Conservation (phyloP, 2,113 vertebrate species). For the Calcarius ornatus region DNA sequence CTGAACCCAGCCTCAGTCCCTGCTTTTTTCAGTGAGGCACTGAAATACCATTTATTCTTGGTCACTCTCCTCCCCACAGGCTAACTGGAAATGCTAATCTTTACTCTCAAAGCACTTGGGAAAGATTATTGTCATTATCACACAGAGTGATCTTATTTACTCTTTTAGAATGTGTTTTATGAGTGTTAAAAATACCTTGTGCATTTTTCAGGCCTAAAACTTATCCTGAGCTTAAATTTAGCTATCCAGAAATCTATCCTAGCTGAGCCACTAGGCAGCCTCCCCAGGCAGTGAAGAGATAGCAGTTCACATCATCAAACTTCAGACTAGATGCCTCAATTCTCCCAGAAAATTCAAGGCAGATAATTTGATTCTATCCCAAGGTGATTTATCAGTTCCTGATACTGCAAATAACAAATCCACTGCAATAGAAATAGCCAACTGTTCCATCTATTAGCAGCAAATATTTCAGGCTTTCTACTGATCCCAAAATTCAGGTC, state of each 20-base stretch:
- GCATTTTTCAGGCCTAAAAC: not conserved
- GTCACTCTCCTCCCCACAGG: not conserved
- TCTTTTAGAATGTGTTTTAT: not conserved
- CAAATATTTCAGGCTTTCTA: not conserved
- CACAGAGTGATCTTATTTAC: not conserved
- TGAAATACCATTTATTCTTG: not conserved
- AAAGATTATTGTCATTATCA: not conserved
- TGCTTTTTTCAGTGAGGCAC: not conserved
- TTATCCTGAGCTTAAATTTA: not conserved
- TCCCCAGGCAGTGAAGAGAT: fast-evolving
- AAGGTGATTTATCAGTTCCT: not conserved
- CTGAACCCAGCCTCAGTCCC: not conserved
- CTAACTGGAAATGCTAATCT: not conserved
- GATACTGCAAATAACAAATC: not conserved
- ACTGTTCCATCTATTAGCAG: not conserved
- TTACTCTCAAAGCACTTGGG: not conserved
- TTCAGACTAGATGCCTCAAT: not conserved
- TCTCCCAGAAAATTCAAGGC: not conserved
- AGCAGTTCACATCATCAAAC: not conserved
- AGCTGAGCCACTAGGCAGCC: not conserved
- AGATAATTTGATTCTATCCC: not conserved
- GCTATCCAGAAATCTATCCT: not conserved
- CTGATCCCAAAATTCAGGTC: not conserved
- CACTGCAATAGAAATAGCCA: not conserved
- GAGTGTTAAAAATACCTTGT: not conserved